Conservation (phyloP, 2,113 vertebrate genomes). For the Lophura nycthemera region DNA sequence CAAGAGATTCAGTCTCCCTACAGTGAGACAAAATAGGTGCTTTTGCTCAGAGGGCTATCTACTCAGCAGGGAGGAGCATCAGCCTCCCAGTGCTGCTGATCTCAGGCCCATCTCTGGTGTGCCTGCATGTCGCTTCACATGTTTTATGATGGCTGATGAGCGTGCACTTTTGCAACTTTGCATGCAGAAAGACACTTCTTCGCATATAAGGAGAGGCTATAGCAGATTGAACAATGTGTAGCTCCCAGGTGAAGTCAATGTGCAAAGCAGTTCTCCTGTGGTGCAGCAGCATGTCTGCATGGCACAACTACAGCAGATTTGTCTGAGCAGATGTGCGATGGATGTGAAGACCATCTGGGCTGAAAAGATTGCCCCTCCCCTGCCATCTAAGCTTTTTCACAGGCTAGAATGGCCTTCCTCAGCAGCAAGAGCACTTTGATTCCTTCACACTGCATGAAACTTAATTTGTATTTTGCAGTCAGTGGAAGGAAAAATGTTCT, state of each 20-base stretch:
- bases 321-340: background rate
- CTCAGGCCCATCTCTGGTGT: background rate
- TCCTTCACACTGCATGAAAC: background rate
- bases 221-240: background rate
- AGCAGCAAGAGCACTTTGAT: background rate
- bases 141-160: background rate
- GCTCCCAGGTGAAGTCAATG: background rate
- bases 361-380: background rate
- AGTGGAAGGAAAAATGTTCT: background rate
- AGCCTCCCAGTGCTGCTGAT: background rate
- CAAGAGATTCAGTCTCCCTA: background rate
- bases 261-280: background rate
- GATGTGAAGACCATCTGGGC: background rate
- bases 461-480: background rate
- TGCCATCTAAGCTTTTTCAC: background rate
- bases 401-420: background rate
- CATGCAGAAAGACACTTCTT: background rate
- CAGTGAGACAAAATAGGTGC: background rate
- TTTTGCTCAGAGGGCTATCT: background rate
- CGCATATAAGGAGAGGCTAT: background rate
- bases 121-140: accelerated
- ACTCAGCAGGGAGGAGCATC: background rate
- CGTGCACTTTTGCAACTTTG: background rate
- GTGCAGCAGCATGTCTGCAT: background rate
- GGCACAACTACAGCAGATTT: background rate